Base-by-base conservation (phyloP, 2,888 invertebrate genomes). In the Macrosoma leucophasiata region DNA sequence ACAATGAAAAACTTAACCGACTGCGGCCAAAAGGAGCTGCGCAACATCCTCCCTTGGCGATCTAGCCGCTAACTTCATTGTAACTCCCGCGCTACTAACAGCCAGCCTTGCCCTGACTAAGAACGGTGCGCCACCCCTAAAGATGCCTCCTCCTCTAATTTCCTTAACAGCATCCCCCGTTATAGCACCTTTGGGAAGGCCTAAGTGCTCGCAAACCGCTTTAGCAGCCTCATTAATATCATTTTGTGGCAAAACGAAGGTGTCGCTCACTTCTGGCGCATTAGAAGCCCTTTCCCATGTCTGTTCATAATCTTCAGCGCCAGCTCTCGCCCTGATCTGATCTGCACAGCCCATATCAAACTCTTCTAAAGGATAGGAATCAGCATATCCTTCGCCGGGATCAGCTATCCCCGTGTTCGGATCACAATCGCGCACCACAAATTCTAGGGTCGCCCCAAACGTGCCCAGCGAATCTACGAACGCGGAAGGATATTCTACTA, bases 321-420 rank as follows among this genome's bases (percentile, higher is more conserved):
- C 72, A 0, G 62, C 62, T 23, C 72, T 49, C 0, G 72, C 64
- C 10, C 77, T 50, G 1, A 82, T 71, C 40, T 84, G 84, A 44
- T 84, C 84, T 0, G 74, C 50, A 25, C 73, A 75, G 5, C 67
- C 71, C 46, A 82, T 72, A 13, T 78, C 75, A 10, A 84, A 77
- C 48, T 98, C 97, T 77, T 99, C 99, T 35, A 99, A 68, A 63
- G 93, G 94, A 63, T 99, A 99, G 40, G 97, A 96, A 63, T 99
- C 99, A 34, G 94, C 92, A 55, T 98, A 99, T 4, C 97, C 91
- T 52, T 98, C 97, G n/a, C 97, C 97, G 2, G 95, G 92, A 50
- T 97, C 96, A 0, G 98, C 95, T 26, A 93, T 84, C 0, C 98
- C 98, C 0, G 97, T 96, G 11, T 89, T 89, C 0, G 98, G 98